These are phyloP conservation scores for Gymnoscopelus braueri DNA, from an alignment of 2,797 vertebrate genomes.

Conservation along the genomic window DNA sequence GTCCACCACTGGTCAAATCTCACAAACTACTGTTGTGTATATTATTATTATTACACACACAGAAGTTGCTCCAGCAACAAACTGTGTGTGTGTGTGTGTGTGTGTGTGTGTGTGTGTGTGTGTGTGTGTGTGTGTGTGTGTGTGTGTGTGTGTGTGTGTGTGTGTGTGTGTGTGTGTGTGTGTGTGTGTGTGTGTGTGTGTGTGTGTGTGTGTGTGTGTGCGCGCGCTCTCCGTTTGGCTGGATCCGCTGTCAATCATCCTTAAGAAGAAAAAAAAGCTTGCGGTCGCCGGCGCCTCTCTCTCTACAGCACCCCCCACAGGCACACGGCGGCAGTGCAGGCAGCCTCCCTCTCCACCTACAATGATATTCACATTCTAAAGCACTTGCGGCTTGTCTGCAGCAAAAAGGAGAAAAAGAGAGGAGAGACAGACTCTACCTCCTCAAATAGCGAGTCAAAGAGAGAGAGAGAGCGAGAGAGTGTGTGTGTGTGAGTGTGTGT, in stretches of 20 bases:
- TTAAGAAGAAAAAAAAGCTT: slow-evolving; percentile 27
- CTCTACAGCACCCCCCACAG: slow-evolving; percentile 73
- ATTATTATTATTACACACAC: no score
- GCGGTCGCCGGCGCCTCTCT: slow-evolving; percentile 54
- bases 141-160: no score
- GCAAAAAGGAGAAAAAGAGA: slow-evolving; percentile 60
- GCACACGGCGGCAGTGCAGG: slow-evolving; percentile 73
- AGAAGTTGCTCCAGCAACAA: slow-evolving; percentile 58
- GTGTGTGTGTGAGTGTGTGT: slow-evolving; percentile 27
- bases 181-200: no score
- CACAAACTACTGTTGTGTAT: no score
- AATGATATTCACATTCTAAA: slow-evolving; percentile 74
- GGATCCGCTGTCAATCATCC: slow-evolving; percentile 63
- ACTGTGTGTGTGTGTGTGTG: neutral
- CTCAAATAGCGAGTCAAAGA: slow-evolving; percentile 69
- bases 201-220: no score
- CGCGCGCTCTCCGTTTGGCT: slow-evolving; percentile 50
- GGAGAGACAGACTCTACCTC: slow-evolving; percentile 53
- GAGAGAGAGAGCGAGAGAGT: slow-evolving; percentile 41
- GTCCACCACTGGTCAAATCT: no score
- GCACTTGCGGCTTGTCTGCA: slow-evolving; percentile 78
- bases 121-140: no score
- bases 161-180: no score
- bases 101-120: no score
- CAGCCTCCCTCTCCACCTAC: slow-evolving; percentile 48